Conservation (phyloP, 2,888 invertebrate species). For the Epirrhoe alternata region DNA sequence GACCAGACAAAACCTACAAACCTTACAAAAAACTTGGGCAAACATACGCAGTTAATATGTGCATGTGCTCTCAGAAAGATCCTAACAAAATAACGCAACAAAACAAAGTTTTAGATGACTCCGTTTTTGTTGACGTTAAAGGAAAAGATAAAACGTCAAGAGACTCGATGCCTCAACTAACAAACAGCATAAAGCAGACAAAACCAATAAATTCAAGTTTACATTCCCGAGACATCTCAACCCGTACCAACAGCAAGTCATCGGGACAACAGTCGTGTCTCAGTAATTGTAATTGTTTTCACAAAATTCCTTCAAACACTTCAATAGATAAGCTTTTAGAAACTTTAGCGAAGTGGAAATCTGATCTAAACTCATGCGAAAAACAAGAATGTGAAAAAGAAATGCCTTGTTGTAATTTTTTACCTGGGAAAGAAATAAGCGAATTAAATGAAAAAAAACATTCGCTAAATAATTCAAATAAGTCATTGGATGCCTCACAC, state of each 20-base stretch:
- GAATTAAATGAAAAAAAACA: slow-evolving; percentile 8
- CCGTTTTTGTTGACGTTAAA: slow-evolving; percentile 13
- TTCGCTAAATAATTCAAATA: not conserved
- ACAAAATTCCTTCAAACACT: slow-evolving; percentile 69
- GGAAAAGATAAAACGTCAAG: slow-evolving; percentile 45
- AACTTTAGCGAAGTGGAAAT: slow-evolving; percentile 60
- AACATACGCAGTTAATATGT: slow-evolving; percentile 69
- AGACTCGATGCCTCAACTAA: slow-evolving; percentile 42
- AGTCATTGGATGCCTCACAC: not conserved
- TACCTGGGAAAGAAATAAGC: slow-evolving; percentile 10
- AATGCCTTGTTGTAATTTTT: slow-evolving; percentile 15
- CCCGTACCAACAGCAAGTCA: slow-evolving; percentile 35
- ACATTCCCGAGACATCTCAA: slow-evolving; percentile 39
- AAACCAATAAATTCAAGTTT: slow-evolving; percentile 53
- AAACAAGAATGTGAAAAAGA: slow-evolving; percentile 20
- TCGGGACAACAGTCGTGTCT: slow-evolving; percentile 48
- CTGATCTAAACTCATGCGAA: slow-evolving; percentile 44
- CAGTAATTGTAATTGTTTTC: slow-evolving; percentile 65
- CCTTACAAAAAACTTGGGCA: slow-evolving; percentile 50
- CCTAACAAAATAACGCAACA: slow-evolving; percentile 38
- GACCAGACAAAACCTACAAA: slow-evolving; percentile 46
- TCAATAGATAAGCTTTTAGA: slow-evolving; percentile 70
- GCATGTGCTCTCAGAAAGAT: slow-evolving; percentile 61
- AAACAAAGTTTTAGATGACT: slow-evolving; percentile 23
- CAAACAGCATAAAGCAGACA: slow-evolving; percentile 51